These are phyloP conservation scores for Sphaerodactylus townsendi DNA, from an alignment of 2,113 vertebrate species.

Conservation along the genomic window DNA sequence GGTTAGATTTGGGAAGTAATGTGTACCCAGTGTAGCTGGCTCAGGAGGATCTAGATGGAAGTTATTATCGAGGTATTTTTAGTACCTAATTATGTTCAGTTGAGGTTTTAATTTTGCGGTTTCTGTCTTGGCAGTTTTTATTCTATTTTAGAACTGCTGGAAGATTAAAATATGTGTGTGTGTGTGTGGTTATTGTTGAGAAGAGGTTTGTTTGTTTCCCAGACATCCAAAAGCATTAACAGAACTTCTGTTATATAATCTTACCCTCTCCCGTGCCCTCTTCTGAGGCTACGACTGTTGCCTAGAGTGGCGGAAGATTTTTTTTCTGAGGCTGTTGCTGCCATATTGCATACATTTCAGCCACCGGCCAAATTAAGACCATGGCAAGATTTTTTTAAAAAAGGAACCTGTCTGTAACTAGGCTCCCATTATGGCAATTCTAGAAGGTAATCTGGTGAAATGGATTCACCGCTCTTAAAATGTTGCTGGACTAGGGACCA, in stretches of 20 bases:
- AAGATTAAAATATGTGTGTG: neutral
- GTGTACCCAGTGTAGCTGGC: conserved; percentile 23
- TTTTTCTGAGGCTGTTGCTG: neutral
- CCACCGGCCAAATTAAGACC: neutral
- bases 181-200: neutral
- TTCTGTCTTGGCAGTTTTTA: conserved; percentile 55
- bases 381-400: neutral
- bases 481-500: neutral
- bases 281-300: neutral
- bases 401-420: neutral
- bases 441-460: conserved; percentile 2
- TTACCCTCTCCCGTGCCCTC: neutral
- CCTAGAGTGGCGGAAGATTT: rapidly evolving
- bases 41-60: conserved; percentile 27
- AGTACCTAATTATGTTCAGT: conserved; percentile 14
- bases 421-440: conserved; percentile 2
- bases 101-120: conserved; percentile 19
- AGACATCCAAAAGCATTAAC: no score
- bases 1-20: neutral
- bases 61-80: conserved; percentile 14
- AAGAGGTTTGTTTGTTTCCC: neutral
- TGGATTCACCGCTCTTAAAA: neutral
- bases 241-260: neutral
- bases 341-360: neutral
- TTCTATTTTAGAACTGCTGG: conserved; percentile 9